Base-by-base conservation (phyloP, 2,888 invertebrate genomes). In the Eledona agricola region DNA sequence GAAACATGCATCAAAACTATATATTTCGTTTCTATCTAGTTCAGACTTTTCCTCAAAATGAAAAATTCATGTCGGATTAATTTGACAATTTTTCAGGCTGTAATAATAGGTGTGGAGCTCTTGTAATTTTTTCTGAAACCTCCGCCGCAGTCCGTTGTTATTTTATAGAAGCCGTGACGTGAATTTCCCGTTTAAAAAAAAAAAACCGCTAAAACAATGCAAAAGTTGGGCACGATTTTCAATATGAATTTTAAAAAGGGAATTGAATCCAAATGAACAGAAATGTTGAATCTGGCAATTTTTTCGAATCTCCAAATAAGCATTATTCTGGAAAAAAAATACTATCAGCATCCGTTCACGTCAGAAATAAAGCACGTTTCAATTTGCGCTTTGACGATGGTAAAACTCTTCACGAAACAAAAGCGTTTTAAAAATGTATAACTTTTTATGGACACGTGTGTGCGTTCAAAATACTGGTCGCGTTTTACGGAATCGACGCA, bases 301-400 rank as follows among this genome's bases (percentile, higher is more conserved):
- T 51, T 51, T 45, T 35, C 26, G 45, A 51, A 51, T 42, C 37
- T 45, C 45, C 37, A 51, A 50, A 40, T 50, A 42, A 50, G 50
- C 50, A 51, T 51, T 45, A 51, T 51, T 51, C 37, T n/a, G 51
- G 45, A 51, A 51, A 51, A 51, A 51, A 45, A 51, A 45, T 45
- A 29, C 51, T 51, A 29, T 31, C 45, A 45, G 51, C 51, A 51
- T 51, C 51, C 51, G 51, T 45, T 45, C 51, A 45, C 51, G 43
- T 37, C 51, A 51, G 37, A 51, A 51, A 45, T 45, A 51, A 43
- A 45, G 37, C 43, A 29, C 51, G 17, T 45, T 51, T 45, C 51
- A 51, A 51, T 43, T n/a, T 45, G 51, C 22, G 51, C 43, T 45
- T 35, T 51, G 50, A 49, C 42, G 50, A 40, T 50, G 50, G 42